Percentiles rank a stretch among this genome's conserved stretches.
phyloP scores from a whole-genome alignment of 2,888 invertebrate species.

The Pyrgus malvae region DNA sequence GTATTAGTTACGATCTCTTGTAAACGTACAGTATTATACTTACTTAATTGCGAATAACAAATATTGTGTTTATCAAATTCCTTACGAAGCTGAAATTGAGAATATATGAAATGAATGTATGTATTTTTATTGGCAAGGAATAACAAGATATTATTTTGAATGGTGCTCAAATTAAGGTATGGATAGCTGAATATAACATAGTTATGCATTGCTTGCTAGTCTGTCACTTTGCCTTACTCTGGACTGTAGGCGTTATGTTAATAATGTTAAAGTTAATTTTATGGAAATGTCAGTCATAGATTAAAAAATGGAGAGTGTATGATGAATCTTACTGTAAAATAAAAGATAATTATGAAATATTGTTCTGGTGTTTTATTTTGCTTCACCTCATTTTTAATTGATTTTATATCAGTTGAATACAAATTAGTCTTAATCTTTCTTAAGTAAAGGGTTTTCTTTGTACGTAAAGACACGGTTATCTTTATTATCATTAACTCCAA shows the following conservation, averaged over 20 bases:
- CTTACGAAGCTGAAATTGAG: no score
- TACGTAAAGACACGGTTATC: no score
- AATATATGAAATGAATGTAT: not conserved
- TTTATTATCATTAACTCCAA: no score
- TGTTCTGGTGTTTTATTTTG: conserved; percentile 35
- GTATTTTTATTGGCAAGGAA: conserved; percentile 24
- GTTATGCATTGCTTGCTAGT: conserved; percentile 54
- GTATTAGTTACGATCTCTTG: conserved; percentile 8
- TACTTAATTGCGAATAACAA: no score
- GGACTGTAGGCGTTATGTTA: conserved; percentile 25
- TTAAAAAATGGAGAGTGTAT: conserved; percentile 55
- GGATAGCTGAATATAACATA: conserved; percentile 19
- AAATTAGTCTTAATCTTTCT: no score
- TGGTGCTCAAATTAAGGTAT: conserved; percentile 31
- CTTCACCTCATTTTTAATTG: not conserved
- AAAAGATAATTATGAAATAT: conserved; percentile 56
- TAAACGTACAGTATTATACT: not conserved
- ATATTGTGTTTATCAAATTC: not conserved
- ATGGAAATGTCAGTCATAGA: conserved; percentile 56
- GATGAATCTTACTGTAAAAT: conserved; percentile 60
- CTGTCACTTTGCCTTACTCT: conserved; percentile 36
- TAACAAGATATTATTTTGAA: conserved; percentile 25
- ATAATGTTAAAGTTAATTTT: conserved; percentile 49
- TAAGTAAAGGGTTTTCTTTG: no score
- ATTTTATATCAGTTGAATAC: no score